Percentiles rank a stretch among this genome's conserved stretches.
Conservation (phyloP, 2,797 vertebrate genomes). For the Manis javanica region DNA sequence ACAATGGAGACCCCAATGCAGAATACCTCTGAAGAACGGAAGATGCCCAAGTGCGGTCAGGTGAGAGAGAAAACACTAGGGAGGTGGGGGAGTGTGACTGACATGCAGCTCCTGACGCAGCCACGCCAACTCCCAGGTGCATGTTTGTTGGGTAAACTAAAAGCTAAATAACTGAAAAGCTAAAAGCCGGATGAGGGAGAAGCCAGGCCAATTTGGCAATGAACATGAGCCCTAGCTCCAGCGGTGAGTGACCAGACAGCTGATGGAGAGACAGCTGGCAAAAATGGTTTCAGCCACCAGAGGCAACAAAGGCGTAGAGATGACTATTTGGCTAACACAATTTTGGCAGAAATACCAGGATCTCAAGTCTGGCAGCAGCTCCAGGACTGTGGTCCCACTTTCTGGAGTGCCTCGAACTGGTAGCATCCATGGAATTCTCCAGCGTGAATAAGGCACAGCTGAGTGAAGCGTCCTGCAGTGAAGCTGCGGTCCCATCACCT, state of each 20-base stretch:
- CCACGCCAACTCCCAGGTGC: background rate
- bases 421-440: background rate
- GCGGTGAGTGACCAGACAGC: background rate
- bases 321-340: background rate
- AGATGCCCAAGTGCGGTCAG: background rate
- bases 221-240: background rate
- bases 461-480: background rate
- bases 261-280: background rate
- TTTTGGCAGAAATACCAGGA: constrained; percentile 6
- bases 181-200: background rate
- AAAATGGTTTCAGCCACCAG: background rate
- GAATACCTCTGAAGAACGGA: background rate
- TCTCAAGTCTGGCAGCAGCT: background rate
- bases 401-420: background rate
- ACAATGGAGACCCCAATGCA: background rate
- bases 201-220: background rate
- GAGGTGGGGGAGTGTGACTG: background rate
- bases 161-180: background rate
- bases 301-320: background rate
- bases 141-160: background rate
- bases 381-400: background rate
- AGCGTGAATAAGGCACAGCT: background rate
- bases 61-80: background rate
- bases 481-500: background rate
- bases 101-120: background rate